Evolutionary conservation across 1,140 invertebrate species (phyloP).

Genomic region (Micrasema minimum): DNA sequence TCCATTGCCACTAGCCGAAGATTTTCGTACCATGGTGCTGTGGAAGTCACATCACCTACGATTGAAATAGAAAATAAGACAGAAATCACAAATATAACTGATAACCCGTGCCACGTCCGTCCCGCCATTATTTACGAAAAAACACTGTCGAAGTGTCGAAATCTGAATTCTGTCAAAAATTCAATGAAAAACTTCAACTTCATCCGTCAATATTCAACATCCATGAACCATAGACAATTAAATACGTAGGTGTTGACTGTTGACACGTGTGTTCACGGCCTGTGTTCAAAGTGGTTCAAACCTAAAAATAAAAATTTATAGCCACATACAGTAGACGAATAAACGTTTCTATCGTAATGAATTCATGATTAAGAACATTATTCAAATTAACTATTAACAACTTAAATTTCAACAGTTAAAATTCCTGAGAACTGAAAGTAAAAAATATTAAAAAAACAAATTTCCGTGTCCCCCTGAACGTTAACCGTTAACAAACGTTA

Average conservation of each 20-base stretch:
- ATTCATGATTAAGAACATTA: too few species aligned
- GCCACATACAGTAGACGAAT: background rate
- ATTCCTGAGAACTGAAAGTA: too few species aligned
- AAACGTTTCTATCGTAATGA: background rate
- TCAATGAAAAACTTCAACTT: slow-evolving; percentile 12
- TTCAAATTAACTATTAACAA: too few species aligned
- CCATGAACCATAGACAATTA: background rate
- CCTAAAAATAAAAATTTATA: background rate
- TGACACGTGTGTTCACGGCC: too few species aligned
- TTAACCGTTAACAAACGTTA: too few species aligned
- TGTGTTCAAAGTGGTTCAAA: too few species aligned
- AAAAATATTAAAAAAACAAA: too few species aligned
- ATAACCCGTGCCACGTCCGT: slow-evolving; percentile 54
- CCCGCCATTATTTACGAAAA: slow-evolving; percentile 49
- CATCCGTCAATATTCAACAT: background rate
- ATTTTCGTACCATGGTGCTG: slow-evolving; percentile 78
- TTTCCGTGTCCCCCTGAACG: too few species aligned
- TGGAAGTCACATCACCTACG: slow-evolving; percentile 36
- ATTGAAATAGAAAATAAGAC: slow-evolving; percentile 41
- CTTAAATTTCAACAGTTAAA: too few species aligned
- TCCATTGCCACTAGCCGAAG: slow-evolving; percentile 92
- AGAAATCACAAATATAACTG: slow-evolving; percentile 33
- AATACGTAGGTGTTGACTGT: too few species aligned
- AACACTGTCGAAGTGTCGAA: too few species aligned
- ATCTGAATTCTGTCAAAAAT: background rate